A percentile compares a stretch with the other conserved stretches of the same genome.
phyloP scores from a whole-genome alignment of 1,140 invertebrate species.

The Drosophila setifemur region DNA sequence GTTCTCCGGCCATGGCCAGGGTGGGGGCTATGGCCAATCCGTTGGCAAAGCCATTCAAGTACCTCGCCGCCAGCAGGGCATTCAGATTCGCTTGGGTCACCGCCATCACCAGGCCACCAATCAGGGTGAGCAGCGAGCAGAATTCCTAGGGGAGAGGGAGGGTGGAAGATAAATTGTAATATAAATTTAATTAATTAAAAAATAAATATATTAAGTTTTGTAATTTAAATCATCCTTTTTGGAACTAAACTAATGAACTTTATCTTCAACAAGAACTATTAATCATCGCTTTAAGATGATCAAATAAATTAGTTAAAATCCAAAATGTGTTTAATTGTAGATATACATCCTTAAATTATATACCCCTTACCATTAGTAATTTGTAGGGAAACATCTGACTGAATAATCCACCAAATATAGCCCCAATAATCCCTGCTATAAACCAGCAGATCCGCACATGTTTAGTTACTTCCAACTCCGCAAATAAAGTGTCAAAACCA shows the following conservation, averaged over 20 bases:
- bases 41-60: conserved; percentile 62
- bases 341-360: not conserved
- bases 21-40: conserved; percentile 50
- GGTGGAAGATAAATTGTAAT: too few species aligned
- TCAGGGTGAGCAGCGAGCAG: conserved; percentile 36
- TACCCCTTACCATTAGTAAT: conserved; percentile 52
- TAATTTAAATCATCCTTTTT: too few species aligned
- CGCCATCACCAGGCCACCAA: conserved; percentile 43
- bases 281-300: too few species aligned
- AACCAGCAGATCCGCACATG: conserved; percentile 62
- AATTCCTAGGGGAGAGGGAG: conserved; percentile 45
- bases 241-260: too few species aligned
- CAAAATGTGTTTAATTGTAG: not conserved
- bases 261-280: too few species aligned
- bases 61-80: conserved; percentile 46
- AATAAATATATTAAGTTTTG: too few species aligned
- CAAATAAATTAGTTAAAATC: not conserved
- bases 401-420: conserved; percentile 18
- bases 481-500: conserved; percentile 32
- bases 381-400: conserved; percentile 35
- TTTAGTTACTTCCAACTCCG: conserved; percentile 18
- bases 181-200: not conserved
- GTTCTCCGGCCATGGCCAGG: conserved; percentile 49
- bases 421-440: conserved; percentile 49
- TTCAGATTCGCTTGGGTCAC: not conserved